phyloP scores from a whole-genome alignment of 2,888 invertebrate species.

The Himalopsyche anomala region DNA sequence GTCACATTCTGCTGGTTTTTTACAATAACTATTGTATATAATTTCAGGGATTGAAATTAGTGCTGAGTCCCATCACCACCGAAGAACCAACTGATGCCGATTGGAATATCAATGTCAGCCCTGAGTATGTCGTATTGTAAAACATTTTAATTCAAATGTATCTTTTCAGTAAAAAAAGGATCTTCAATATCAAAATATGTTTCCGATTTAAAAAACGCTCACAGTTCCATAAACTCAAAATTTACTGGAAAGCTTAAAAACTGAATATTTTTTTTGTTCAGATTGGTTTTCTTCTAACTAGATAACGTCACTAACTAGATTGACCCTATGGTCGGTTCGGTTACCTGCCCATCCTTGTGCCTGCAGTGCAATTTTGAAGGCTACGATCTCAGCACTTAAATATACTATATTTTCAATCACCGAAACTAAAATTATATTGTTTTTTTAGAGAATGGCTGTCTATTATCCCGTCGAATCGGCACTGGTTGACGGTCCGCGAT shows the following conservation, averaged over 20 bases:
- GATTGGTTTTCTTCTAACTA: too few relatives aligned
- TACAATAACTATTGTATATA: not conserved
- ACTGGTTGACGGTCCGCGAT: slow-evolving; percentile 85
- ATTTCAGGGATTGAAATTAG: slow-evolving; percentile 82
- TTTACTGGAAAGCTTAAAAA: too few relatives aligned
- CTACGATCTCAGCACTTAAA: too few relatives aligned
- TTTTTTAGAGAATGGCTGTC: slow-evolving; percentile 70
- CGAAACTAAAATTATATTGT: not conserved
- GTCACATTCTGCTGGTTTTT: not conserved
- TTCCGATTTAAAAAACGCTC: too few relatives aligned
- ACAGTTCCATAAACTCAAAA: too few relatives aligned
- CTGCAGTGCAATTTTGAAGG: too few relatives aligned
- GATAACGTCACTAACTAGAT: too few relatives aligned
- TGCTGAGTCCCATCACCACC: slow-evolving; percentile 77
- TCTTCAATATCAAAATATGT: too few relatives aligned
- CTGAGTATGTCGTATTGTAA: slow-evolving; percentile 71
- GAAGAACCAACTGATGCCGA: slow-evolving; percentile 74
- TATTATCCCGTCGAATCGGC: slow-evolving; percentile 83
- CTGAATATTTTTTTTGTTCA: too few relatives aligned
- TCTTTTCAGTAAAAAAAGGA: not conserved
- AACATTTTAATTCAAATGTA: not conserved
- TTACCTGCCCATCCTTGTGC: too few relatives aligned
- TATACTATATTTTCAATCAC: too few relatives aligned
- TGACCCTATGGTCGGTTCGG: too few relatives aligned
- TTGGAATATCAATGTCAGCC: slow-evolving; percentile 74